Base-by-base conservation (phyloP, 2,888 invertebrate species). In the Leptura quadrifasciata region DNA sequence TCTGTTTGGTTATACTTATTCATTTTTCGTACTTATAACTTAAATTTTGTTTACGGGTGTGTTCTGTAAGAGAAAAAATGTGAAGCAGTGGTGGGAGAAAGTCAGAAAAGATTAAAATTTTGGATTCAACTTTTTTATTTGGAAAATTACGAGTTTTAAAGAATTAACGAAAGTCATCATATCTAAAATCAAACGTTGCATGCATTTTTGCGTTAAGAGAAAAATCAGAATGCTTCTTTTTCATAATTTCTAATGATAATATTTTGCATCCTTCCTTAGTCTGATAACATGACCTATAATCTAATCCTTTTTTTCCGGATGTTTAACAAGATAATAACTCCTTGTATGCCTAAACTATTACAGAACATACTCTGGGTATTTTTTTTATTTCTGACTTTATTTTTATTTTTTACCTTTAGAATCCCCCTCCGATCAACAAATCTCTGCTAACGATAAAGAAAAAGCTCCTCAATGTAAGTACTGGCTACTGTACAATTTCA, bases 391-490 rank as follows among this genome's bases (percentile, higher is more conserved):
- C 39, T 72, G 69, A 77, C 68, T 72, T 78, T 69, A 58, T 69
- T 69, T 69, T 58, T 84, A 85, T 84, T 85, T 87, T 85, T 83
- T 85, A 86, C 87, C 86, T 86, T 84, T 88, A 89, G 89, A 88
- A 85, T 85, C 88, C 85, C 87, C 88, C 84, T 86, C 88, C 84
- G 88, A 88, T 82, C 86, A 87, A 82, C 87, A 86, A 85, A 88
- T 87, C 83, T 87, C 88, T 85, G 86, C 86, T 85, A 87, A 88
- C 84, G 89, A 89, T 88, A 87, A 86, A 81, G 89, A 89, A 86
- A 87, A 79, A 78, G 52, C 76, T 61, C 80, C 80, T 77, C 81
- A 81, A 79, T 79, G 89, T 89, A 89, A 89, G 89, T 89, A 89
- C 84, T 80, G 80, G 76, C 63, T 24, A 35, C 65, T 64, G 9